A percentile compares a stretch with the other conserved stretches of the same genome.
These are phyloP conservation scores for Sclerodermus sp. DNA, from an alignment of 2,888 invertebrate genomes.

Conservation along the genomic window DNA sequence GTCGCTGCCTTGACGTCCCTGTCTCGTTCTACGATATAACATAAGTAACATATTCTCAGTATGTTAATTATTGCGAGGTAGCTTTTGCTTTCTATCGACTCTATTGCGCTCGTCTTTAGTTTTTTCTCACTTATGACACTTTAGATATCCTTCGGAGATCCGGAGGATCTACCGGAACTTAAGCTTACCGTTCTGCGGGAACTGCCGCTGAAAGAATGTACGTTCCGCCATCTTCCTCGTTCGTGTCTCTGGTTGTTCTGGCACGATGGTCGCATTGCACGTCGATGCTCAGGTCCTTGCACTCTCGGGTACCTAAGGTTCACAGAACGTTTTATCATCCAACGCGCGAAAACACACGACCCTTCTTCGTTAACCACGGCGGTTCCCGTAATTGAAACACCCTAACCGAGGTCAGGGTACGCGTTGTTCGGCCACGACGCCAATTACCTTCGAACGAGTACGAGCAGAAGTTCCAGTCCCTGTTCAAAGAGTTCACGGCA, in stretches of 20 bases:
- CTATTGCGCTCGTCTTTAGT: no score
- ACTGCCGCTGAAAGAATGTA: conserved; percentile 82
- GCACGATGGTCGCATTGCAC: conserved; percentile 87
- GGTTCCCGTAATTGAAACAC: no score
- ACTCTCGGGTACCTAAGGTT: conserved; percentile 79
- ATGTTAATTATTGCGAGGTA: neutral
- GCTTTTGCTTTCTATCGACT: no score
- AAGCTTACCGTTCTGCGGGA: conserved; percentile 83
- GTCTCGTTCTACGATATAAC: conserved; percentile 74
- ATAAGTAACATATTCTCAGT: conserved; percentile 38
- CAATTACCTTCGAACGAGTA: conserved; percentile 79
- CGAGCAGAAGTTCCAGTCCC: conserved; percentile 97
- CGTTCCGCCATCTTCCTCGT: conserved; percentile 73
- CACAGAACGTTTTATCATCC: neutral
- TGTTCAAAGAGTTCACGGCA: conserved; percentile 87
- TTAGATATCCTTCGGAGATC: no score
- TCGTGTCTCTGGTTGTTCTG: conserved; percentile 54
- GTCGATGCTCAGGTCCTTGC: conserved; percentile 86
- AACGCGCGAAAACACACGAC: no score
- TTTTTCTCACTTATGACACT: no score
- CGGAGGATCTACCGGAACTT: no score
- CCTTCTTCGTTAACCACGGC: no score
- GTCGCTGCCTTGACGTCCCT: conserved; percentile 84
- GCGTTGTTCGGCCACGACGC: no score
- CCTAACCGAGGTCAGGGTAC: no score